Evolutionary conservation across 2,113 vertebrate genomes (phyloP), one percentile per base, ranked within the genome.

Genomic region (Riparia riparia): DNA sequence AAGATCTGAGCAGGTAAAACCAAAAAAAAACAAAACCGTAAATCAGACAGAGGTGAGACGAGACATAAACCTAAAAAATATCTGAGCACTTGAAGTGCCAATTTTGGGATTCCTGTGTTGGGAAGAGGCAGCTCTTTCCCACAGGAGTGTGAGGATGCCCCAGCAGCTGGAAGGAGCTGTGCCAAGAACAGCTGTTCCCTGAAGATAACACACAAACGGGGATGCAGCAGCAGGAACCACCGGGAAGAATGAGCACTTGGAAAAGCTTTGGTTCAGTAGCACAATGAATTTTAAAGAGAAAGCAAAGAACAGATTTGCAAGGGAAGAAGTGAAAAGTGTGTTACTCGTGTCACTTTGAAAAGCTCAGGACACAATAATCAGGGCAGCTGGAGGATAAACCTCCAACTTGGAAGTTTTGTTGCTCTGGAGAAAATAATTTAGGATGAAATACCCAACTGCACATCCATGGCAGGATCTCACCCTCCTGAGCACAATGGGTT

Each of bases 161-260:
- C 71, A 26, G 86, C 51, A 71, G 74, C 70, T 60, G 58, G 77
- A 17, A 3, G 53, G 26, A 51, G 41, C 80, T n/a, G 49, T 16
- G 21, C 26, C 39, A 6, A 0, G 17, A 3, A 0, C 41, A 7
- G n/a, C 79, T n/a, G 26, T 3, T 58, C 63, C 1, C 45, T 13
- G 57, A 7, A 60, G 63, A 22, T 20, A n/a, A 44, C 9, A 1
- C 34, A 2, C 25, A 12, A 10, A 2, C 22, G 17, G 21, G 51
- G 90, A 50, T 61, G 84, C 77, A n/a, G 68, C 58, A 31, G 6
- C 39, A 8, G 2, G 68, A 25, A 25, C 15, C 53, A 14, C 41
- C 6, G 1, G 70, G 42, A 63, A 24, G 17, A 58, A 41, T 2
- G 50, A 66, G n/a, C 7, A 2, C 47, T 34, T 1, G 3, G 15